Percentiles rank a stretch among this genome's conserved stretches.
Conservation (phyloP, 1,140 invertebrate species). For the Lucilia sericata region DNA sequence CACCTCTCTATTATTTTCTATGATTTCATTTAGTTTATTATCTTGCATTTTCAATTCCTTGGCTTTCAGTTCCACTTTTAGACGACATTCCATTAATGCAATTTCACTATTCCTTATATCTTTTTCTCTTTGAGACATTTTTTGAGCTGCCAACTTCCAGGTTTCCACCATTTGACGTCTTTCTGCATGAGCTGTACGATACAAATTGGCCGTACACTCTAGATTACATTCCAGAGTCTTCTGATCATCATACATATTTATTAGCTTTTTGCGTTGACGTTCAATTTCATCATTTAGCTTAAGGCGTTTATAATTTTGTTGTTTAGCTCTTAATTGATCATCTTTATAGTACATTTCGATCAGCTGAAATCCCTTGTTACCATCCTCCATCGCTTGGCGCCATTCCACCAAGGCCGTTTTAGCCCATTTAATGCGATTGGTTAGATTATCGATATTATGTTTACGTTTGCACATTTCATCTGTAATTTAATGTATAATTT, state of each 20-base stretch:
- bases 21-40: constrained; percentile 54
- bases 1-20: constrained; percentile 62
- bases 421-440: constrained; percentile 72
- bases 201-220: constrained; percentile 60
- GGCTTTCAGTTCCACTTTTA: constrained; percentile 36
- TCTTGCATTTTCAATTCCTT: constrained; percentile 50
- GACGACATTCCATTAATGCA: constrained; percentile 49
- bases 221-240: constrained; percentile 63
- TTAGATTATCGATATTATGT: constrained; percentile 68
- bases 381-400: constrained; percentile 72
- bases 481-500: no score
- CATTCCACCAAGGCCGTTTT: constrained; percentile 71
- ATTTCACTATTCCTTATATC: constrained; percentile 56
- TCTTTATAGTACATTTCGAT: constrained; percentile 72
- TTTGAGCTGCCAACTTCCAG: constrained; percentile 64
- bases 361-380: constrained; percentile 72
- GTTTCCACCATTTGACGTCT: constrained; percentile 64
- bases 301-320: constrained; percentile 68
- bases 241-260: constrained; percentile 61
- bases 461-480: constrained; percentile 54
- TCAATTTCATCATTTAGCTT: constrained; percentile 64
- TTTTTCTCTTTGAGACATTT: constrained; percentile 64
- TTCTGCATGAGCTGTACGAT: constrained; percentile 61
- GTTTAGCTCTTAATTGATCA: constrained; percentile 71
- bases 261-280: constrained; percentile 55